A percentile compares a stretch with the other conserved stretches of the same genome.
These are phyloP conservation scores for Okapia johnstoni DNA, from an alignment of 2,113 vertebrate genomes.

Conservation along the genomic window DNA sequence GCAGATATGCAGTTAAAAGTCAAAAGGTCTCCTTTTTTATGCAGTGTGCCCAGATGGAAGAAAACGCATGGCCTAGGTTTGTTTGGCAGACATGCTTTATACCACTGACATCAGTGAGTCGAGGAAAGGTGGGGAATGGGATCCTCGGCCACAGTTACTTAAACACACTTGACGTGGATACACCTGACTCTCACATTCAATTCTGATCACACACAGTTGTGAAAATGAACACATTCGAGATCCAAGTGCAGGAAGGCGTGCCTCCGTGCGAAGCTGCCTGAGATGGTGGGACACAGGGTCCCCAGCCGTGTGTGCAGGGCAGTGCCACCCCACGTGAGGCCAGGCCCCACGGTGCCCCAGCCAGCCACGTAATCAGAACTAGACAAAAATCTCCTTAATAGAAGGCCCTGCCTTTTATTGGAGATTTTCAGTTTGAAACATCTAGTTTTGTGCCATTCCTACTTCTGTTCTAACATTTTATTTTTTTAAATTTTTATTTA, in stretches of 20 bases:
- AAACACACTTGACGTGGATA: neutral
- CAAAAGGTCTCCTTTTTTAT: neutral
- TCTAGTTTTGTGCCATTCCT: neutral
- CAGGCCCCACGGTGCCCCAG: neutral
- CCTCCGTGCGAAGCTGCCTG: neutral
- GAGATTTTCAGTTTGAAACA: neutral
- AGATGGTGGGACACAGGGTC: neutral
- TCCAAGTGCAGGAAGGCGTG: neutral
- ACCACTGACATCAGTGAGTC: neutral
- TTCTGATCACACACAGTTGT: neutral
- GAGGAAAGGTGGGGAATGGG: neutral
- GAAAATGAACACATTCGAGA: neutral
- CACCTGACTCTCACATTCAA: neutral
- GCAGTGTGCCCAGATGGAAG: neutral
- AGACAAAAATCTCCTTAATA: neutral
- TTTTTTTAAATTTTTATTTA: neutral
- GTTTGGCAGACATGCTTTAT: neutral
- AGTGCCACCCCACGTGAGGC: fast-evolving
- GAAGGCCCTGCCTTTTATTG: neutral
- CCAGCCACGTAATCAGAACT: neutral
- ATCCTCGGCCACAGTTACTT: neutral
- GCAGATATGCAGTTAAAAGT: neutral
- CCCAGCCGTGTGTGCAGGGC: neutral
- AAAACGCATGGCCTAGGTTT: neutral
- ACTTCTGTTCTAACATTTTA: neutral